Evolutionary conservation across 2,888 invertebrate species (phyloP).

Genomic region (Epinotia bilunana): DNA sequence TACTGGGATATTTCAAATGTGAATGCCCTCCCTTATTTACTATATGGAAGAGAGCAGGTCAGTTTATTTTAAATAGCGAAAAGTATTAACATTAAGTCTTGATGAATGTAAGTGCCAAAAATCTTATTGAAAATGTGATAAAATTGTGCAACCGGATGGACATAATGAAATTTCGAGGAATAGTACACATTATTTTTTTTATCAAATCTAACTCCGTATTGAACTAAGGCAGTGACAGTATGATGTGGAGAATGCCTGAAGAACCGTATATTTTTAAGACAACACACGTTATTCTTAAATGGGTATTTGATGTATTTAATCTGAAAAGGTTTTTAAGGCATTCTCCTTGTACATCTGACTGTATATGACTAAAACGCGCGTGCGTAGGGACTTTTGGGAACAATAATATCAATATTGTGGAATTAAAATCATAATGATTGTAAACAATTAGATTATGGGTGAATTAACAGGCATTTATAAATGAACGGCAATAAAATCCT

Average conservation of each 20-base stretch:
- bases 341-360: slow-evolving; percentile 8
- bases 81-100: slow-evolving; percentile 10
- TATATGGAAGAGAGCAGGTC: neutral
- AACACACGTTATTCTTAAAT: neutral
- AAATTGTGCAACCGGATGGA: neutral
- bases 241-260: neutral
- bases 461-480: slow-evolving; percentile 24
- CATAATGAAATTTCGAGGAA: neutral
- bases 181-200: neutral
- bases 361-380: slow-evolving; percentile 17
- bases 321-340: neutral
- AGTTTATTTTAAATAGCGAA: neutral
- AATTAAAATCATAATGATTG: slow-evolving; percentile 2
- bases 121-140: neutral
- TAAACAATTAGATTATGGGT: slow-evolving; percentile 11
- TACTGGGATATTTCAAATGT: slow-evolving; percentile 7
- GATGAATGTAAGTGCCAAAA: slow-evolving; percentile 18
- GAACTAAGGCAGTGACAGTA: slow-evolving; percentile 8
- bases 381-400: slow-evolving; percentile 16
- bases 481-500: slow-evolving; percentile 17
- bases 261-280: neutral
- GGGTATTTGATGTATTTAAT: neutral
- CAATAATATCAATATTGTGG: slow-evolving; percentile 16
- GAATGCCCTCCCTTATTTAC: neutral
- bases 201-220: slow-evolving; percentile 1